These are phyloP conservation scores for Odontophorus gujanensis DNA, from an alignment of 2,113 vertebrate species.

Conservation along the genomic window DNA sequence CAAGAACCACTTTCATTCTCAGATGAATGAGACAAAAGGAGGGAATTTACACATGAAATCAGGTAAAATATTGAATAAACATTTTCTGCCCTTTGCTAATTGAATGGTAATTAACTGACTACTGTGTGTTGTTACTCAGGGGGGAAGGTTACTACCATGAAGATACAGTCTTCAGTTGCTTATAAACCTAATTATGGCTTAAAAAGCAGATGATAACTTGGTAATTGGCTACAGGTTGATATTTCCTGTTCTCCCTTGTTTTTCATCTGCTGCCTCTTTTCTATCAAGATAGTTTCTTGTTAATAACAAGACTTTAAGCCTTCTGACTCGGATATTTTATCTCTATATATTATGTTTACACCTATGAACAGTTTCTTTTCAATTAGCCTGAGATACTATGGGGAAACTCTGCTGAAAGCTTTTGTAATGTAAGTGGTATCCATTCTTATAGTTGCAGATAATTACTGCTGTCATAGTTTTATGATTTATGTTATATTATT, in stretches of 20 bases:
- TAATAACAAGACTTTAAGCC: not conserved
- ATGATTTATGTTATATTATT: no score
- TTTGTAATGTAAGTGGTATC: not conserved
- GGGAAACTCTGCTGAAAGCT: not conserved
- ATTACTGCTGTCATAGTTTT: not conserved
- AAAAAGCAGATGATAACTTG: not conserved
- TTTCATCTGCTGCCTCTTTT: not conserved
- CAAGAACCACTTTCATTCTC: accelerated
- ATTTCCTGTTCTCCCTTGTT: not conserved
- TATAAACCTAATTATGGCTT: not conserved
- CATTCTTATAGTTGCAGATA: not conserved
- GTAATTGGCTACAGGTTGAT: not conserved
- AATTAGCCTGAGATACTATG: not conserved
- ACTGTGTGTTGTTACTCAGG: not conserved
- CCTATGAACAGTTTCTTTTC: not conserved
- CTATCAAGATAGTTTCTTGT: not conserved
- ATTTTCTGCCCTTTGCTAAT: not conserved
- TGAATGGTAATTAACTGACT: not conserved
- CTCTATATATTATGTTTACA: not conserved
- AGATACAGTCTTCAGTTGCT: no score
- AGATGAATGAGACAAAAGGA: not conserved
- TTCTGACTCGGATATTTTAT: not conserved
- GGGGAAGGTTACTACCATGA: not conserved
- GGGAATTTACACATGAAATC: not conserved
- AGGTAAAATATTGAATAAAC: no score